Base-by-base conservation (phyloP, 1,140 invertebrate genomes). In the Brachionus angularis region DNA sequence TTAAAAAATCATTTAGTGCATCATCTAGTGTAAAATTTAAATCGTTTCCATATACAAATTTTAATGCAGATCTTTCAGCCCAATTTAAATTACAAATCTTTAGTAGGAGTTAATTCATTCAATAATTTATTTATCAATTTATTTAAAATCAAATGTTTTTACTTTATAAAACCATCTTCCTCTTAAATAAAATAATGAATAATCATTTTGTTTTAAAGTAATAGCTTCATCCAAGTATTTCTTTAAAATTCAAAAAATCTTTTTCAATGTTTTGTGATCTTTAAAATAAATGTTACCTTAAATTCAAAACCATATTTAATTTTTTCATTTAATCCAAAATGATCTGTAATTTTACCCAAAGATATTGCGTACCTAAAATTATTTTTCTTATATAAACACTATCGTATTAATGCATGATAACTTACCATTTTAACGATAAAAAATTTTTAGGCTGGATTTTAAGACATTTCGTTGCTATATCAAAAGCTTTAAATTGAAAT, bases 271-370 rank as follows among this genome's bases (percentile, higher is more conserved):
- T 18, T 18, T 5, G 18, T 23, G 21, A 39, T 52, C 16, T 18
- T 16, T 33, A 33, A 55, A 5, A 16, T 16, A 21, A 55, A 14
- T 12, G n/a, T 16, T 23, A 58, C 53, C 23, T 67, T 67, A 50
- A 67, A 67, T 47, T 67, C 62, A n/a, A 67, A 47, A 18, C 62
- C 62, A 50, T 47, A 18, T 67, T 67, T 67, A 1, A 67, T 42
- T 67, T 67, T 67, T 47, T 67, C 62, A 10, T 33, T 67, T 25
- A 67, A 3, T 25, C 23, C 8, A 16, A 1, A 23, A 27, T 47
- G 47, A 3, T 67, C 62, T 2, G 31, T 23, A 16, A 50, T 36
- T 49, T 50, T 46, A 10, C 62, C 62, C 1, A 31, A 47, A 50
- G 25, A 46, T 25, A 67, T 49, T 12, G 62, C 62, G 29, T 47